Base-by-base conservation (phyloP, 2,113 vertebrate species). In the Paradoxurus hermaphroditus region DNA sequence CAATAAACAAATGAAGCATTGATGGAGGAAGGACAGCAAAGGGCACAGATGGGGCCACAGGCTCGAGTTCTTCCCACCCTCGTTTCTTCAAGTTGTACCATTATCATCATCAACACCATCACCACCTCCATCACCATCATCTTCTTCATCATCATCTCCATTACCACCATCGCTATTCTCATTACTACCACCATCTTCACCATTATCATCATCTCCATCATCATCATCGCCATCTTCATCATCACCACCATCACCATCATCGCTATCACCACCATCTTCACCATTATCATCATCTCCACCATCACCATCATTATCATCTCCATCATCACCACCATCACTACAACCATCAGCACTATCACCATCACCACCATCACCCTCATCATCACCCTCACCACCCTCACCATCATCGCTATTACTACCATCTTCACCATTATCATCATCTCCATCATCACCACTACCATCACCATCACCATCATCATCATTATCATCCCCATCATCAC, bases 241-340 rank as follows among this genome's bases (percentile, higher is more conserved):
- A 63, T 8, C 27, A 25, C 21, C n/a, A 27, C n/a, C 44, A 1
- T 8, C 41, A 41, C 15, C 49, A 13, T 14, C 49, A 51, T 13
- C 12, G 15, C 11, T 14, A 56, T 0, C n/a, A 39, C 0, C 27
- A 23, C 1, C 36, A 18, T 2, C 7, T 16, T 1, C 29, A 27
- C 23, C 36, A 29, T 21, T n/a, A 0, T 9, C 44, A 41, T 8
- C 19, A 21, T 1, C 15, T 16, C 16, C 12, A 53, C 51, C 51
- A 53, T 18, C 51, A 53, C 51, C 1, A 5, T 16, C 51, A 53
- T 49, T 49, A n/a, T n/a, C n/a, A n/a, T n/a, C n/a, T n/a, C n/a
- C n/a, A n/a, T 0, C 25, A 86, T 0, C 63, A 53, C 0, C n/a
- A 36, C 0, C 44, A 25, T 0, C 25, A 21, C 1, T 27, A 15